Conservation (phyloP, 1,140 invertebrate genomes). For the Schmidtea mediterranea region DNA sequence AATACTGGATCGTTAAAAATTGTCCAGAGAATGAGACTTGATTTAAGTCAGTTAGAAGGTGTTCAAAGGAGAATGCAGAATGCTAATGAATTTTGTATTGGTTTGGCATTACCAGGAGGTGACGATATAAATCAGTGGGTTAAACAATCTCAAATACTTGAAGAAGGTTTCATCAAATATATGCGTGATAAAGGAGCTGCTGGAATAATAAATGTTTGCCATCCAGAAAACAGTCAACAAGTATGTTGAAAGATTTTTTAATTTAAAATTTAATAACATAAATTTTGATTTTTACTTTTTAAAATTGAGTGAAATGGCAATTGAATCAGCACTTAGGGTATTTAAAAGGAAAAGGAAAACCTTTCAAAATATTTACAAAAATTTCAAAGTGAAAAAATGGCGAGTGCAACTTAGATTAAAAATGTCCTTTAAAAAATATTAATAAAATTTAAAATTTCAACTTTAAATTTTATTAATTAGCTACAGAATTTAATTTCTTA, state of each 20-base stretch:
- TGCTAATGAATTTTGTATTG: constrained; percentile 66
- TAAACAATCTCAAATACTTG: constrained; percentile 59
- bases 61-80: constrained; percentile 36
- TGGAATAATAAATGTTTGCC: constrained; percentile 66
- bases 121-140: constrained; percentile 59
- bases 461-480: too few relatives aligned
- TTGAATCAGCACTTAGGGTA: too few relatives aligned
- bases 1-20: constrained; percentile 37
- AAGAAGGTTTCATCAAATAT: constrained; percentile 66
- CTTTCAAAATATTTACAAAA: too few relatives aligned
- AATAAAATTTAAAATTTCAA: too few relatives aligned
- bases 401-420: too few relatives aligned
- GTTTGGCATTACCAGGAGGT: constrained; percentile 64
- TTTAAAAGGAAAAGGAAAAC: too few relatives aligned
- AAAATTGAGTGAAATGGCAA: too few relatives aligned
- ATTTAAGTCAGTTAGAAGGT: constrained; percentile 62
- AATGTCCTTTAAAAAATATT: too few relatives aligned
- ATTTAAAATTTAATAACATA: neutral
- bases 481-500: too few relatives aligned
- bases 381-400: too few relatives aligned
- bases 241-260: constrained; percentile 34
- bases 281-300: too few relatives aligned
- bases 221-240: constrained; percentile 48
- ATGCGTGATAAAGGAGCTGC: constrained; percentile 70
- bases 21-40: constrained; percentile 67